Evolutionary conservation across 2,113 vertebrate genomes (phyloP).

Genomic region (Dromaius novaehollandiae): DNA sequence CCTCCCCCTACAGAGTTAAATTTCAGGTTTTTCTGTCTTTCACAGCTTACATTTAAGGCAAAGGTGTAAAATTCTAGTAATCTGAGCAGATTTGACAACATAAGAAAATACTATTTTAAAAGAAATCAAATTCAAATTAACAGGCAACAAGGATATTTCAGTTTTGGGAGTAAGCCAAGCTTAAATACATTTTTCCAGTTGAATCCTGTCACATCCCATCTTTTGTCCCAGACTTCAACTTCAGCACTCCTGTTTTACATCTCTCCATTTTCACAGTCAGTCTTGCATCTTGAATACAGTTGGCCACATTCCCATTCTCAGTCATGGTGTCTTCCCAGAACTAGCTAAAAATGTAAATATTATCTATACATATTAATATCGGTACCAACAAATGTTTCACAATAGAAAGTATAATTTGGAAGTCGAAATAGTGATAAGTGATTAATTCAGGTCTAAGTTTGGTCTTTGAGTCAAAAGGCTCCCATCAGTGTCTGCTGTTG

Average conservation of each 20-base stretch:
- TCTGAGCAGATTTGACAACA: neutral
- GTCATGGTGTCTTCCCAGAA: constrained; percentile 16
- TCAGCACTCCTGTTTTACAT: neutral
- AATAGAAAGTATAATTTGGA: neutral
- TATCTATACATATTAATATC: neutral
- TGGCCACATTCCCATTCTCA: constrained; percentile 29
- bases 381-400: neutral
- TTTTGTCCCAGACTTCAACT: neutral
- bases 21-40: neutral
- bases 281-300: neutral
- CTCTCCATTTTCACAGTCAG: neutral
- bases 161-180: neutral
- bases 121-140: neutral
- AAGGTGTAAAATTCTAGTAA: neutral
- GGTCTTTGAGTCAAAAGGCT: constrained; percentile 13
- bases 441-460: neutral
- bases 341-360: neutral
- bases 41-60: neutral
- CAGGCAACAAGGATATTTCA: neutral
- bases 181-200: neutral
- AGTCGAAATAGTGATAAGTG: neutral
- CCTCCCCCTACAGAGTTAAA: neutral
- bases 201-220: neutral
- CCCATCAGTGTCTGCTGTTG: neutral
- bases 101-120: neutral